phyloP scores from a whole-genome alignment of 2,888 invertebrate species.

The Liposcelis brunnea region DNA sequence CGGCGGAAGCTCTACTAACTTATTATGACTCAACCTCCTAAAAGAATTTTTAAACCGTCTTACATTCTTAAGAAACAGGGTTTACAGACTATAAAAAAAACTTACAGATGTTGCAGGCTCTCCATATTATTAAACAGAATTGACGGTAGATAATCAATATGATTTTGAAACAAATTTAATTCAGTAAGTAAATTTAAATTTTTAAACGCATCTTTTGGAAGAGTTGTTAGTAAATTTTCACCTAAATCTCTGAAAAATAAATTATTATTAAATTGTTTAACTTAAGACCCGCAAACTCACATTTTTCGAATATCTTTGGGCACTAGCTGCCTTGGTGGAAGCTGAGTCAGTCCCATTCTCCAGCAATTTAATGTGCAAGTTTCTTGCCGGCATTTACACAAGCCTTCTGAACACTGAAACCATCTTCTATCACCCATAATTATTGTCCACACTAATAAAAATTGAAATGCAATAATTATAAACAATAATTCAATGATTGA shows the following conservation, averaged over 20 bases:
- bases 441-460: constrained; percentile 43
- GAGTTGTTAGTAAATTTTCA: constrained; percentile 45
- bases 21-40: constrained; percentile 48
- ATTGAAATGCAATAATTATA: background rate
- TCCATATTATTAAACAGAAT: constrained; percentile 44
- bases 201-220: constrained; percentile 51
- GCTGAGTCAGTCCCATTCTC: constrained; percentile 39
- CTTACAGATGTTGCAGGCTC: constrained; percentile 46
- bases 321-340: constrained; percentile 41
- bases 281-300: too few species aligned
- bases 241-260: constrained; percentile 47
- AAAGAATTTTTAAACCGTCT: constrained; percentile 20
- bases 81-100: constrained; percentile 16
- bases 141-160: constrained; percentile 44
- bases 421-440: constrained; percentile 41
- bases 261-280: too few species aligned
- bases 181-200: constrained; percentile 40
- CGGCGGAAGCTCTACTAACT: constrained; percentile 40
- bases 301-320: constrained; percentile 45
- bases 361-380: constrained; percentile 50
- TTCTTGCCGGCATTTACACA: constrained; percentile 46
- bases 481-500: too few species aligned
- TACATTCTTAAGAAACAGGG: background rate
- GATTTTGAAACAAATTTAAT: constrained; percentile 51
- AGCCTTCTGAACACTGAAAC: constrained; percentile 39